phyloP scores from a whole-genome alignment of 2,888 invertebrate genomes.

The Gibbula magus region DNA sequence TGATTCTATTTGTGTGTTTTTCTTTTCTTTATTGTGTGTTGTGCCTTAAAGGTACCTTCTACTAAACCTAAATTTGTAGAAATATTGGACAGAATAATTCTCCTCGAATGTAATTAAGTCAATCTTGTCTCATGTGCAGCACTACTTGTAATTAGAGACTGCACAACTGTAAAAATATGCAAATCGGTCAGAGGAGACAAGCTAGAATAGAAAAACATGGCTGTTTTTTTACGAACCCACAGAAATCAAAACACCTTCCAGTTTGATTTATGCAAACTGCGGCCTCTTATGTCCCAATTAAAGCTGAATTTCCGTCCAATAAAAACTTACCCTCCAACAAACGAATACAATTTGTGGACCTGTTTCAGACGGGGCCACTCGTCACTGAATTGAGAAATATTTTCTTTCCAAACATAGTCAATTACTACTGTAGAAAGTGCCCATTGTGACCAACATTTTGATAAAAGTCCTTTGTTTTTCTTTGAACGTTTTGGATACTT shows the following conservation, averaged over 20 bases:
- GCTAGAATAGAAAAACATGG: neutral
- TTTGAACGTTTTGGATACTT: too few relatives aligned
- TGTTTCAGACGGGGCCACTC: neutral
- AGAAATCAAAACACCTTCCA: conserved; percentile 2
- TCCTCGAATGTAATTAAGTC: neutral
- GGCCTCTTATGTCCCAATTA: neutral
- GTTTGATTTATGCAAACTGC: conserved; percentile 10
- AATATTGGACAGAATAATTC: neutral
- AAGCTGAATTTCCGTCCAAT: conserved; percentile 4
- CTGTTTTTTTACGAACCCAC: conserved; percentile 1
- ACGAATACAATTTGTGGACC: neutral
- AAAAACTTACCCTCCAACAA: neutral
- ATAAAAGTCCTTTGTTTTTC: too few relatives aligned
- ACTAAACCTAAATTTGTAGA: too few relatives aligned
- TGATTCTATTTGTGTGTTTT: neutral
- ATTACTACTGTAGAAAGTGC: too few relatives aligned
- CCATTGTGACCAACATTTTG: too few relatives aligned
- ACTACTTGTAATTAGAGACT: conserved; percentile 8
- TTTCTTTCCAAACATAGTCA: neutral
- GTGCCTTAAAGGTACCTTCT: neutral
- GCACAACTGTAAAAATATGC: conserved; percentile 8
- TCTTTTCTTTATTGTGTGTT: neutral
- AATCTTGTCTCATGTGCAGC: conserved; percentile 11
- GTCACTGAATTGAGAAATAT: neutral
- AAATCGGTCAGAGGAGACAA: neutral